phyloP scores from a whole-genome alignment of 92 coral and sea anemone species.

The Epizoanthus illoricatus region DNA sequence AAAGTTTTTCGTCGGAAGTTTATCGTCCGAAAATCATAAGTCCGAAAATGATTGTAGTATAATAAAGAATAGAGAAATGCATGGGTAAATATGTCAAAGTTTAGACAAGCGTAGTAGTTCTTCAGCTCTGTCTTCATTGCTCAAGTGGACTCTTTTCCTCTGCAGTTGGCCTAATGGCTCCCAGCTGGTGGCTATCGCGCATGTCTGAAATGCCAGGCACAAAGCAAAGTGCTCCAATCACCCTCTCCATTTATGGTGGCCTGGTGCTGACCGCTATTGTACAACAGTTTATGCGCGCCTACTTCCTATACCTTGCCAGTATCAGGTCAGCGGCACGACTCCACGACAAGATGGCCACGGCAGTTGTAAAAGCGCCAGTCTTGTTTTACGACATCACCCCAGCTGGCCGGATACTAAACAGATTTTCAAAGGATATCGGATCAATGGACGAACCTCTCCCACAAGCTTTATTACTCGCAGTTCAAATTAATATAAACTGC shows the following conservation, averaged over 20 bases:
- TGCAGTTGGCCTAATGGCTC: neutral
- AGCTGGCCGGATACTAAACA: slow-evolving; percentile 23
- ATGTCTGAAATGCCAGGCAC: neutral
- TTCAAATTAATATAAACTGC: neutral
- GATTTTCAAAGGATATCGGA: slow-evolving; percentile 10
- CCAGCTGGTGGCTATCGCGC: slow-evolving; percentile 13
- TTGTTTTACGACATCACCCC: slow-evolving; percentile 14
- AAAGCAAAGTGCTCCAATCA: neutral
- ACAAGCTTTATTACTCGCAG: neutral
- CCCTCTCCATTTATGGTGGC: neutral
- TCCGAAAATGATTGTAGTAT: too few species aligned
- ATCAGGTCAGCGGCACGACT: slow-evolving; percentile 2
- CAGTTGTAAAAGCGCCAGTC: slow-evolving; percentile 19
- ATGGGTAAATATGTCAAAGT: too few species aligned
- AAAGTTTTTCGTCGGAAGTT: too few species aligned
- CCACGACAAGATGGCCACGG: slow-evolving; percentile 4
- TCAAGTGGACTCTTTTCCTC: neutral
- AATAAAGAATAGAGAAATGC: too few species aligned
- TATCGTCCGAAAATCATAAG: too few species aligned
- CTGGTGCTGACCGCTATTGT: neutral
- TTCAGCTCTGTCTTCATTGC: too few species aligned
- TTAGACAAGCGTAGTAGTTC: too few species aligned
- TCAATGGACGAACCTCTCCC: slow-evolving; percentile 23
- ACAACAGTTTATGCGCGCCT: neutral
- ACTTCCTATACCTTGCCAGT: neutral